A percentile compares a stretch with the other conserved stretches of the same genome.
Evolutionary conservation across 2,888 invertebrate species (phyloP).

Genomic region (Drosophila colorata): DNA sequence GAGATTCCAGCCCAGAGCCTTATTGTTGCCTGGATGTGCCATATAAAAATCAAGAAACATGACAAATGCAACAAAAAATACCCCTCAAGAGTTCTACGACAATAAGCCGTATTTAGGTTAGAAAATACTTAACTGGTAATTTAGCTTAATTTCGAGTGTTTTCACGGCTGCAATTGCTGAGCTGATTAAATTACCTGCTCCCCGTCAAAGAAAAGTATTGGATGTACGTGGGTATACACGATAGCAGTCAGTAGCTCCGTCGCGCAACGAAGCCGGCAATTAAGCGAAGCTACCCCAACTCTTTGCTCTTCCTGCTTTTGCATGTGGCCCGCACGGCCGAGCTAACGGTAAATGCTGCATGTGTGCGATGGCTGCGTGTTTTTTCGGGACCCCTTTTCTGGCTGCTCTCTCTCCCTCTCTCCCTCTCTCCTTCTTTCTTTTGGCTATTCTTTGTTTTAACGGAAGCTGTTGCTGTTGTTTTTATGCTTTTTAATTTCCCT

Average conservation of each 20-base stretch:
- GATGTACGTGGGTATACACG: not conserved
- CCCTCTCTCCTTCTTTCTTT: constrained; percentile 4
- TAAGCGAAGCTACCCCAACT: constrained; percentile 33
- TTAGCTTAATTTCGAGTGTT: not conserved
- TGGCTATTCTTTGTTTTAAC: constrained; percentile 68
- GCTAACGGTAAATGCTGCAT: constrained; percentile 78
- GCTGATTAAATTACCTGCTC: constrained; percentile 38
- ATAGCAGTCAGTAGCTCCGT: not conserved
- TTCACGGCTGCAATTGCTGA: constrained; percentile 14
- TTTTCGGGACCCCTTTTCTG: constrained; percentile 30
- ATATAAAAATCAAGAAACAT: too few relatives aligned
- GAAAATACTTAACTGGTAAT: not conserved
- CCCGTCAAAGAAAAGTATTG: constrained; percentile 22
- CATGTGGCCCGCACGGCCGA: not conserved
- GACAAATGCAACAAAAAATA: too few relatives aligned
- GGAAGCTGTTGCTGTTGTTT: constrained; percentile 78
- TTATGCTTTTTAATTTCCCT: constrained; percentile 82
- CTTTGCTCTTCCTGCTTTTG: constrained; percentile 13
- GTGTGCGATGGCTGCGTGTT: constrained; percentile 60
- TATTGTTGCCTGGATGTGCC: too few relatives aligned
- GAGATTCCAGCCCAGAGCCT: too few relatives aligned
- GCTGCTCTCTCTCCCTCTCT: not conserved
- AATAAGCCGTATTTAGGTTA: not conserved
- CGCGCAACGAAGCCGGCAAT: constrained; percentile 40
- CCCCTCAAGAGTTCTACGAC: not conserved